Percentiles rank a stretch among this genome's conserved stretches.
Conservation (phyloP, 2,797 vertebrate genomes). For the Aulostomus chinensis region DNA sequence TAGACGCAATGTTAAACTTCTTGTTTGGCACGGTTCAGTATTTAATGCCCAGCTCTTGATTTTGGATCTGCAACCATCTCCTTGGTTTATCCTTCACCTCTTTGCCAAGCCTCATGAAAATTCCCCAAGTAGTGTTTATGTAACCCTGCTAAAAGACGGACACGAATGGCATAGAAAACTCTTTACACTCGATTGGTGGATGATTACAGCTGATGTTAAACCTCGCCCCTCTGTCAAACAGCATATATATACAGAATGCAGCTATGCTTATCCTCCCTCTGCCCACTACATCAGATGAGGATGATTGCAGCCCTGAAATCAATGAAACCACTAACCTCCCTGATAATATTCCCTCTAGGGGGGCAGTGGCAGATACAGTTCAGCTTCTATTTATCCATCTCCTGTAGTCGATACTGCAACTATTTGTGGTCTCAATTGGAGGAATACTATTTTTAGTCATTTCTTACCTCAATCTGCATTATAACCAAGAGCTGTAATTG, state of each 20-base stretch:
- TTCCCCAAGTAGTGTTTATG: too few species aligned
- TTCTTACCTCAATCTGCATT: too few species aligned
- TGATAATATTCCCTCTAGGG: conserved; percentile 77
- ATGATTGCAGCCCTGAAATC: conserved; percentile 79
- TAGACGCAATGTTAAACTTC: too few species aligned
- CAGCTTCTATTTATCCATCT: conserved; percentile 48
- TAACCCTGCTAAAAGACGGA: too few species aligned
- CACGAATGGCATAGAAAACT: too few species aligned
- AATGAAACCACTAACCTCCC: conserved; percentile 81
- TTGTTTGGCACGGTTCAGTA: too few species aligned
- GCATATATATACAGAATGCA: conserved; percentile 32
- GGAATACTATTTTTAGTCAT: too few species aligned
- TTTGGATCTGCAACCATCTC: too few species aligned
- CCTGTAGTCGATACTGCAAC: conserved; percentile 22
- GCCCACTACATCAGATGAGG: conserved; percentile 77
- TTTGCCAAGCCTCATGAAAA: too few species aligned
- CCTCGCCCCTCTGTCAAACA: conserved; percentile 48
- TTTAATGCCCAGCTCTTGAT: too few species aligned
- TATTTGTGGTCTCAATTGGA: conserved; percentile 7
- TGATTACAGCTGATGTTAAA: conserved; percentile 35
- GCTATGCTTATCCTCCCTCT: conserved; percentile 62
- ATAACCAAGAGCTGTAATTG: too few species aligned
- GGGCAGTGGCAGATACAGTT: conserved; percentile 58
- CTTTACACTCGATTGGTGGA: conserved; percentile 11
- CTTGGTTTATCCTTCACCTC: too few species aligned